These are phyloP conservation scores for Lacerta bilineata DNA, from an alignment of 2,797 vertebrate genomes.

Conservation along the genomic window DNA sequence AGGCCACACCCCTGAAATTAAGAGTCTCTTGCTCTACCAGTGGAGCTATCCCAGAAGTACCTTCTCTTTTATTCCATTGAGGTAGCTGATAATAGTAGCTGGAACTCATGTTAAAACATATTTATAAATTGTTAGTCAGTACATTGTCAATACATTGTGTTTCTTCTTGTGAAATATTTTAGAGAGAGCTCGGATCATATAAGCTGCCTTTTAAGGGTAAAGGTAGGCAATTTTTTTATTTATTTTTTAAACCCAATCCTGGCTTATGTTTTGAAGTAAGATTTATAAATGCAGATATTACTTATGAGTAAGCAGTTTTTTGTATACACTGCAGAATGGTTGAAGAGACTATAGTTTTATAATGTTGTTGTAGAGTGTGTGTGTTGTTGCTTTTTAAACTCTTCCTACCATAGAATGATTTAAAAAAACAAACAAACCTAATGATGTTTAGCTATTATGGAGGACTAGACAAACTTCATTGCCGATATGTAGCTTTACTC, in stretches of 20 bases:
- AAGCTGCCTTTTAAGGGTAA: neutral
- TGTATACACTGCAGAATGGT: neutral
- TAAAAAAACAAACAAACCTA: neutral
- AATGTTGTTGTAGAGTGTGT: neutral
- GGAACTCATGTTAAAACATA: neutral
- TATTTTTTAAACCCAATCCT: too few relatives aligned
- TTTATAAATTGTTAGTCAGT: neutral
- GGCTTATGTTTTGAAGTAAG: neutral
- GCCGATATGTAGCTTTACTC: neutral
- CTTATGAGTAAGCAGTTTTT: neutral
- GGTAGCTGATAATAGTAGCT: neutral
- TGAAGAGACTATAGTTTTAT: constrained; percentile 19
- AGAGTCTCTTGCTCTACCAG: too few relatives aligned
- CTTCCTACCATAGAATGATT: neutral
- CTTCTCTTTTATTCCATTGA: neutral
- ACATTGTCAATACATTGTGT: neutral
- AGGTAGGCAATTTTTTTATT: too few relatives aligned
- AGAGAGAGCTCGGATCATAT: neutral
- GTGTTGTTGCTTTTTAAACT: constrained; percentile 17
- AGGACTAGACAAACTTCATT: neutral
- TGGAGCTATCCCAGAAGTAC: neutral
- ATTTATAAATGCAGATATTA: neutral
- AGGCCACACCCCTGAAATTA: too few relatives aligned
- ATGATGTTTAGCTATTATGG: neutral
- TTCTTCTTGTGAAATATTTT: neutral